These are phyloP conservation scores for Pimephales promelas DNA, from an alignment of 2,113 vertebrate genomes.

Conservation along the genomic window DNA sequence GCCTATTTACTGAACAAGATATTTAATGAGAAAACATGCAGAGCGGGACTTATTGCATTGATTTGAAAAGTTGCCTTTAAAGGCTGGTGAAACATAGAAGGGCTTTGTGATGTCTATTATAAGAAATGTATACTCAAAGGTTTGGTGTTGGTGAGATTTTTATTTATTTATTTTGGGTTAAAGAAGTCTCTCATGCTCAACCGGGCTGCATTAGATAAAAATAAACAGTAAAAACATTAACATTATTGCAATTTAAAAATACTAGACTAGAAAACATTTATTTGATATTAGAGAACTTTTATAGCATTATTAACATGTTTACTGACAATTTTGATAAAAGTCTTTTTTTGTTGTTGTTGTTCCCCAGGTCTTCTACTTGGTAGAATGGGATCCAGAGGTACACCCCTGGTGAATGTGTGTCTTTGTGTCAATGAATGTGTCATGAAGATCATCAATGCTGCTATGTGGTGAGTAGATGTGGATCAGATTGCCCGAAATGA, in stretches of 20 bases:
- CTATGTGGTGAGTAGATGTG: conserved; percentile 78
- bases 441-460: conserved; percentile 88
- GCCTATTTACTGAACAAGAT: not conserved
- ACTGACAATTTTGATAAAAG: not conserved
- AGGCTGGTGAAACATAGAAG: not conserved
- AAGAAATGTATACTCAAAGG: too few species aligned
- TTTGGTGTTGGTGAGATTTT: too few species aligned
- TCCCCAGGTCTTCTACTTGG: conserved; percentile 80
- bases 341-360: not conserved
- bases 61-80: too few species aligned
- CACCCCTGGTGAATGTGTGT: conserved; percentile 83
- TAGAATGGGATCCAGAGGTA: conserved; percentile 83
- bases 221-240: too few species aligned
- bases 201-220: too few species aligned
- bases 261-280: too few species aligned
- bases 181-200: too few species aligned
- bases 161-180: too few species aligned
- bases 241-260: not conserved
- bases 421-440: conserved; percentile 88
- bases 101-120: not conserved
- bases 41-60: not conserved
- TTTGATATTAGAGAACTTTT: not conserved
- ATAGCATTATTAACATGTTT: not conserved
- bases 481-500: not conserved
- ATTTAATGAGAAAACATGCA: not conserved